phyloP scores from a whole-genome alignment of 2,797 vertebrate species.

The Cheirogaleus major region DNA sequence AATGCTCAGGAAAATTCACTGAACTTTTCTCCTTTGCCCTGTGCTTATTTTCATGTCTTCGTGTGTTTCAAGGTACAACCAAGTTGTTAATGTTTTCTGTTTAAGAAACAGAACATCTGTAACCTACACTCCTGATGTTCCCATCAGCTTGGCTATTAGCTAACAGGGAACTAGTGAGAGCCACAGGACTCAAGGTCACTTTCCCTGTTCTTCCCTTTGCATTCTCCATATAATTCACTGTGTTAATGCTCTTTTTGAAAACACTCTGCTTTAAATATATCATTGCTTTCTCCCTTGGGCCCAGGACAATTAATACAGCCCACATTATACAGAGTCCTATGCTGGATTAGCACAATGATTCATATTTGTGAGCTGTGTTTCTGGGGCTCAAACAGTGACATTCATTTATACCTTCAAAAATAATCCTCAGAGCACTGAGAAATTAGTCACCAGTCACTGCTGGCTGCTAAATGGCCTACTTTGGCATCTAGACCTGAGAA shows the following conservation, averaged over 20 bases:
- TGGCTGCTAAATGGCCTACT: conserved; percentile 35
- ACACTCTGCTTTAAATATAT: conserved; percentile 64
- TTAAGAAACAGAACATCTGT: conserved; percentile 53
- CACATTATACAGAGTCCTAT: background rate
- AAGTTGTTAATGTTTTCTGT: conserved; percentile 63
- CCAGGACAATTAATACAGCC: conserved; percentile 44
- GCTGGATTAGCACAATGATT: conserved; percentile 57
- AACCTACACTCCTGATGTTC: background rate
- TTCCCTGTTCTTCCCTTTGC: conserved; percentile 50
- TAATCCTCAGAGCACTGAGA: conserved; percentile 45
- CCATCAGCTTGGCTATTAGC: background rate
- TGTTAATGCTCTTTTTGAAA: conserved; percentile 36
- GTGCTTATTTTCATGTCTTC: conserved; percentile 41
- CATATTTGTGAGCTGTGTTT: conserved; percentile 56
- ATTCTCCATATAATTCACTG: conserved; percentile 47
- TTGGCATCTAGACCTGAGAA: conserved; percentile 8
- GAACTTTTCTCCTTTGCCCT: conserved; percentile 56
- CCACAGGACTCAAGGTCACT: conserved; percentile 56
- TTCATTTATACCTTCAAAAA: conserved; percentile 66
- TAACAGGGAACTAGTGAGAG: background rate
- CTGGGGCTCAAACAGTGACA: conserved; percentile 52
- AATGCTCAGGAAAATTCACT: background rate
- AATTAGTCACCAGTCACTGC: conserved; percentile 22
- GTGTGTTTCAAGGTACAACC: conserved; percentile 34
- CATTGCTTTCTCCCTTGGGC: conserved; percentile 32